Conservation (phyloP, 2,888 invertebrate species). For the Lacanobia wlatinum region DNA sequence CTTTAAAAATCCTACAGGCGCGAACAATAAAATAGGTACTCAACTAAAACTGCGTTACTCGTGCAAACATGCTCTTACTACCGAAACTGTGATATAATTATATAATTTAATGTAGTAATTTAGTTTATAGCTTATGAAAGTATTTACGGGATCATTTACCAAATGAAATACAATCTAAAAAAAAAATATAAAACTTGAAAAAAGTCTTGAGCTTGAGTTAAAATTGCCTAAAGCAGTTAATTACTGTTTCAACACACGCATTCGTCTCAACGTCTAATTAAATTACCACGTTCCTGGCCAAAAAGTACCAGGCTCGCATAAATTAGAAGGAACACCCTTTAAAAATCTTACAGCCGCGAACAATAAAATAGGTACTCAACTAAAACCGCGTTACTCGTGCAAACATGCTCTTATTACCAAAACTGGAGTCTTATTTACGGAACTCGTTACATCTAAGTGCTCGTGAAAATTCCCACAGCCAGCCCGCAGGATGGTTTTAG, state of each 20-base stretch:
- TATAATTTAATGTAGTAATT: not conserved
- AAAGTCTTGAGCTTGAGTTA: not conserved
- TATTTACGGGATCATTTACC: not conserved
- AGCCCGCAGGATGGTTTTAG: slow-evolving; percentile 70
- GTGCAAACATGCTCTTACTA: slow-evolving; percentile 67
- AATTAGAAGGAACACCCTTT: slow-evolving; percentile 53
- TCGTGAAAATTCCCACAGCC: slow-evolving; percentile 76
- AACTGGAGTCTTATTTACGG: slow-evolving; percentile 71
- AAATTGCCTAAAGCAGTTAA: not conserved
- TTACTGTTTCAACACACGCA: slow-evolving; percentile 1
- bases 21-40: slow-evolving; percentile 66
- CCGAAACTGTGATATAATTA: slow-evolving; percentile 45
- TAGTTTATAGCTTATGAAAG: not conserved
- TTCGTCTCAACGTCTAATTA: slow-evolving; percentile 25
- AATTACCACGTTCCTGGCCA: slow-evolving; percentile 31
- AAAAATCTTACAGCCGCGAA: slow-evolving; percentile 51
- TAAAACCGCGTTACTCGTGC: slow-evolving; percentile 61
- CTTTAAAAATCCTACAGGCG: slow-evolving; percentile 53
- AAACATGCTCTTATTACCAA: slow-evolving; percentile 68
- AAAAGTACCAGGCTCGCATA: slow-evolving; percentile 50
- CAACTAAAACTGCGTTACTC: slow-evolving; percentile 62
- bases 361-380: slow-evolving; percentile 67
- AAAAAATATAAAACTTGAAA: not conserved
- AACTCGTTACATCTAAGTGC: slow-evolving; percentile 74
- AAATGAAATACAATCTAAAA: not conserved